Base-by-base conservation (phyloP, 2,888 invertebrate species). In the Sarcophaga rosellei region DNA sequence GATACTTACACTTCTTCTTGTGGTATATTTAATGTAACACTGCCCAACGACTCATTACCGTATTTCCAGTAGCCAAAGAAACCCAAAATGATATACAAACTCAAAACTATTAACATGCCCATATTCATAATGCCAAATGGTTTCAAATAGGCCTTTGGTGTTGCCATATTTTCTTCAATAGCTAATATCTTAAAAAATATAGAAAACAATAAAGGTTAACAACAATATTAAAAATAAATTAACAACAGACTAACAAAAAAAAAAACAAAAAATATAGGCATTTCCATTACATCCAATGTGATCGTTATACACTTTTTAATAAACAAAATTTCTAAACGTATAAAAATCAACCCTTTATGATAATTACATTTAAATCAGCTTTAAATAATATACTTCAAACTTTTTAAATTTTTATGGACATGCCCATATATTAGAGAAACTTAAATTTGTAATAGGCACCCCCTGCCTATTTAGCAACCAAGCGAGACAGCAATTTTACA, bases 141-240 rank as follows among this genome's bases (percentile, higher is more conserved):
- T 45, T 98, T 98, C 88, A 96, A 96, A 93, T 99, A 99, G 90
- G 97, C 96, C 21, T 95, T 95, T 0, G 98, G 98, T 0, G 96
- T 96, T 91, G 96, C 96, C 98, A 99, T 99, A 94, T 98, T 98
- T 94, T 99, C 99, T 92, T 99, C 99, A 88, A 99, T 94, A 0
- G 99, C 98, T 95, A 99, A 96, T 45, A 99, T 96, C 98, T 98
- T 73, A 0, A 17, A 76, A 65, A 25, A 21, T 8, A 35, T 35
- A 59, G 21, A 44, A 77, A 75, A 35, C 8, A 35, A 57, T 8
- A 75, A 20, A 69, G 12, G 10, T 11, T 21, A 44, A 65, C 25
- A 62, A 62, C 25, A 35, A 45, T 17, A 59, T 62, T 68, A 53
- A 47, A 45, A 69, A 25, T 23, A 61, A 23, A 78, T 53, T 44